Base-by-base conservation (phyloP, 2,888 invertebrate species). In the Pristionchus fissidentatus region DNA sequence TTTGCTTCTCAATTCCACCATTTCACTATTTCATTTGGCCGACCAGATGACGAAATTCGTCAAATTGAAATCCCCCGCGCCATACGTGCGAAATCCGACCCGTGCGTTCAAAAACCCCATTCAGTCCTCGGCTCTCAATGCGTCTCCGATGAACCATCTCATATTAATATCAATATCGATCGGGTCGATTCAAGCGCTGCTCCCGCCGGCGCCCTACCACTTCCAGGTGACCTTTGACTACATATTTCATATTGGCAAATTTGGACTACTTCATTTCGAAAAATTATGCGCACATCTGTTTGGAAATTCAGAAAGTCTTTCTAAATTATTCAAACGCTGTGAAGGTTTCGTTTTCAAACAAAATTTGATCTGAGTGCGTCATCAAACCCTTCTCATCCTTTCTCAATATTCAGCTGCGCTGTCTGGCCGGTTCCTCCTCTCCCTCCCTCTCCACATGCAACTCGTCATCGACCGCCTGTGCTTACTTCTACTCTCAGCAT, bases 381-480 rank as follows among this genome's bases (percentile, higher is more conserved):
- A n/a, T n/a, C n/a, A n/a, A n/a, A n/a, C n/a, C n/a, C 43, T 32
- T 41, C 60, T 43, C 22, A 29, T 43, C 80, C 22, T n/a, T 41
- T 43, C 22, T 41, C 3, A 15, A 41, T 41, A 38, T 26, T 38
- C 66, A 66, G 62, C 55, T 81, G 5, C 60, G 32, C 35, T 81
- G 46, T 46, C 49, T 66, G 15, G 35, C 81, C 66, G 43, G 46
- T 35, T 32, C 62, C 13, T 46, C n/a, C 7, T 60, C 62, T 46
- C 81, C 38, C 19, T 81, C 62, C 46, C 66, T 46, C 38, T 62
- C 41, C 5, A 29, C 79, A 32, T 79, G 55, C 26, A 43, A 43
- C n/a, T 83, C 60, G 26, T 55, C 84, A 43, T 79, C 78, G 32
- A 78, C 75, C 38, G 57, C 70, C 26, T 83, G 83, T 75, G 57